Base-by-base conservation (phyloP, 1,140 invertebrate species). In the Caerostris extrusa region DNA sequence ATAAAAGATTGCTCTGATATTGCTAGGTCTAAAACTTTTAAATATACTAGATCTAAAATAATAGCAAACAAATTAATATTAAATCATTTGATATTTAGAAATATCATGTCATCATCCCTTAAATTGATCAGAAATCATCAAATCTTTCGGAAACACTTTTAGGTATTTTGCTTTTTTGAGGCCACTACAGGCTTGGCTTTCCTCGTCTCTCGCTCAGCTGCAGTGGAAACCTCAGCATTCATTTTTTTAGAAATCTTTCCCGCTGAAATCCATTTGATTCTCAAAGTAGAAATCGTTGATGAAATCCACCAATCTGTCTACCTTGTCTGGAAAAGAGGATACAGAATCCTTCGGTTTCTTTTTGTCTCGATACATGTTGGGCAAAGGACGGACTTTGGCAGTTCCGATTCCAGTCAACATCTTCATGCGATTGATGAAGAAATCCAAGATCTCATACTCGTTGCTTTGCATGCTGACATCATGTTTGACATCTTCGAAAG, bases 261-360 rank as follows among this genome's bases (percentile, higher is more conserved):
- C 95, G 14, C 87, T 95, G 19, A 95, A 90, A 86, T 95, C 95
- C 50, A 95, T 93, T 8, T 94, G 94, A 10, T 95, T 95, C 4
- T 95, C 95, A 94, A 96, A 96, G 95, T 96, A 96, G 0, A 96
- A 95, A n/a, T 95, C 94, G 91, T 96, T 96, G 85, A 96, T 95
- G 93, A 95, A 95, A 64, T 96, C 95, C 34, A 96, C 94, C 64
- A 96, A 95, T 53, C 95, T 95, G 88, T 96, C 96, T 17, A 96
- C 95, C 85, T 96, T 95, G 53, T 95, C 95, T 1, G 96, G 95
- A 86, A 96, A 95, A 7, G 95, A 86, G 3, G 89, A 71, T 3
- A 94, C 67, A 7, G 94, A 87, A 58, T 96, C 95, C 17, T 95
- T 95, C n/a, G 95, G 94, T 8, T 95, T 95, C 17, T 93, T 90